Evolutionary conservation across 2,113 vertebrate genomes (phyloP).

Genomic region (Setophaga coronata): DNA sequence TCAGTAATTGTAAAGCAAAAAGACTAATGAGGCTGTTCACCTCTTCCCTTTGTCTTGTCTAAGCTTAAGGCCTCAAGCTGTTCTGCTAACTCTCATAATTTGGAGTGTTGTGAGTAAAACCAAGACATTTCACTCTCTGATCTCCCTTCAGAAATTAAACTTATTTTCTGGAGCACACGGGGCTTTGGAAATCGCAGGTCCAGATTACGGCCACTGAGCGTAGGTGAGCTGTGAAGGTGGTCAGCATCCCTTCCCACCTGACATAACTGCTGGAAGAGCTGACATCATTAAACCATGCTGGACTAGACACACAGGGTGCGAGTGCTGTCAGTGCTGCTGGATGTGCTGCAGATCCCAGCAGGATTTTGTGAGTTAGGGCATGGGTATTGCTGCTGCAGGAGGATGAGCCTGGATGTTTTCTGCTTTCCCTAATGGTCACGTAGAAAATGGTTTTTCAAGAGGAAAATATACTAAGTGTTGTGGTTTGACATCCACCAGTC

Average conservation of each 20-base stretch:
- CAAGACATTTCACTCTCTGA: neutral
- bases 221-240: neutral
- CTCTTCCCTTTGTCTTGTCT: neutral
- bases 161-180: neutral
- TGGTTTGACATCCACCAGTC: neutral
- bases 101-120: neutral
- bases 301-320: neutral
- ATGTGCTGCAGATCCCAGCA: neutral
- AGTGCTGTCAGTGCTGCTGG: neutral
- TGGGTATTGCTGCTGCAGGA: neutral
- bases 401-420: neutral
- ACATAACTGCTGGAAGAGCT: neutral
- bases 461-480: neutral
- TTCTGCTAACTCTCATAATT: neutral
- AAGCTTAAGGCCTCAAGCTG: neutral
- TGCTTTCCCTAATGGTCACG: neutral
- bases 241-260: neutral
- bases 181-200: neutral
- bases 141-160: neutral
- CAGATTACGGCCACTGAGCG: neutral
- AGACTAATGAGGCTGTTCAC: neutral
- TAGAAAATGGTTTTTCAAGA: neutral
- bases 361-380: neutral
- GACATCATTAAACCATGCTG: neutral
- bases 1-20: neutral